Percentiles rank a stretch among this genome's conserved stretches.
phyloP scores from a whole-genome alignment of 2,797 vertebrate genomes.

The Centropyge bicolor region DNA sequence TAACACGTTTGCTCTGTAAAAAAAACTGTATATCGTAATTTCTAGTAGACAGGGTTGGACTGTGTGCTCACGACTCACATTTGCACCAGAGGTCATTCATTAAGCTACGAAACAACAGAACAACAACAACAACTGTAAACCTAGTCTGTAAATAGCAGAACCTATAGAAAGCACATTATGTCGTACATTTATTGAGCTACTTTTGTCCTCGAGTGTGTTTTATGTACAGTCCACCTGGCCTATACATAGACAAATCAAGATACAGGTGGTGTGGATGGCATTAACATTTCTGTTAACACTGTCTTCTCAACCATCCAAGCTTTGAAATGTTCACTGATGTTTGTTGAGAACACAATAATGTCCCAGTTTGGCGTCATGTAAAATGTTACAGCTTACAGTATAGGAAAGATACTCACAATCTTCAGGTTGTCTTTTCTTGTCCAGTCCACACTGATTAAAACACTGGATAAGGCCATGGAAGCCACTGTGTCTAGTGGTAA shows the following conservation, averaged over 20 bases:
- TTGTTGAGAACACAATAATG: conserved; percentile 29
- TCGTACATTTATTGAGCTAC: conserved; percentile 56
- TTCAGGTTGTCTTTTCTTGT: conserved; percentile 49
- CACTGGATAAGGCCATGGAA: conserved; percentile 61
- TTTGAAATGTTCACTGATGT: conserved; percentile 28
- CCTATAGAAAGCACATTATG: conserved; percentile 36
- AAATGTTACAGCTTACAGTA: conserved; percentile 43
- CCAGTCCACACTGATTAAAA: conserved; percentile 25
- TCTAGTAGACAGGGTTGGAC: background rate
- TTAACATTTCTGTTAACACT: conserved; percentile 18
- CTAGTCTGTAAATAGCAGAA: conserved; percentile 27
- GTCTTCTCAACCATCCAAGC: conserved; percentile 2
- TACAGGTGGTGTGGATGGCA: conserved; percentile 32
- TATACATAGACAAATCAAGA: conserved; percentile 31
- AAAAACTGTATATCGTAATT: background rate
- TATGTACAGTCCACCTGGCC: conserved; percentile 49
- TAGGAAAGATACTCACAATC: conserved; percentile 62
- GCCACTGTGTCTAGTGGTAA: conserved; percentile 51
- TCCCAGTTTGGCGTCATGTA: conserved; percentile 41
- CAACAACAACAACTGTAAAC: conserved; percentile 39
- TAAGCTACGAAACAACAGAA: conserved; percentile 8
- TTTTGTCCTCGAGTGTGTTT: conserved; percentile 29
- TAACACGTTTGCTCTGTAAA: conserved; percentile 12
- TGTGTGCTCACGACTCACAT: conserved; percentile 22
- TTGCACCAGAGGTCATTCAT: conserved; percentile 15